phyloP scores from a whole-genome alignment of 2,797 vertebrate genomes.

The Crenichthys baileyi region DNA sequence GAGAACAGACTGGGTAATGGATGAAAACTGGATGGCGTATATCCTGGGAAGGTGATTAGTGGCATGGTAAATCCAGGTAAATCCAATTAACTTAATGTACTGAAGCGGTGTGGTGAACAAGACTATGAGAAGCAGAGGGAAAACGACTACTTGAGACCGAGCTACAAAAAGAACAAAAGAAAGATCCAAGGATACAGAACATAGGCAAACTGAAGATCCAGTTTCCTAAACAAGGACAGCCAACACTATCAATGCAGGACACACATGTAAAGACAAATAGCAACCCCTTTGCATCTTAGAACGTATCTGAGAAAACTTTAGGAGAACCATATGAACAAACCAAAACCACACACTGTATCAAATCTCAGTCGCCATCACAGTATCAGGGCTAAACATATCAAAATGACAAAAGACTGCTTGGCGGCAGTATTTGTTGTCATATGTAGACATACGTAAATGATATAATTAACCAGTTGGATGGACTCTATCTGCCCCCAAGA shows the following conservation, averaged over 20 bases:
- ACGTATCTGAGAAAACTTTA: too few relatives aligned
- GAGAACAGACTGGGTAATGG: not conserved
- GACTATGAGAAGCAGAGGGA: not conserved
- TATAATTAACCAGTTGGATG: too few relatives aligned
- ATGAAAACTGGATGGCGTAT: not conserved
- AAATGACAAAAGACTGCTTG: too few relatives aligned
- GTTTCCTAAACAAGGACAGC: not conserved
- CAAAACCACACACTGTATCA: too few relatives aligned
- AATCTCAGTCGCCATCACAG: too few relatives aligned
- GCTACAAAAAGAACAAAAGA: not conserved
- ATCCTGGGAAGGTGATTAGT: not conserved
- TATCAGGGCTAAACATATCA: too few relatives aligned
- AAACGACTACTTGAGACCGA: not conserved
- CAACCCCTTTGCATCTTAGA: not conserved
- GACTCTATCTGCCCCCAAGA: too few relatives aligned
- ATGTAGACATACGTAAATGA: too few relatives aligned
- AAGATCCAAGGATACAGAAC: not conserved
- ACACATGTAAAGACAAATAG: not conserved
- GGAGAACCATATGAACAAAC: too few relatives aligned
- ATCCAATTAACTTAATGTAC: constrained; percentile 1
- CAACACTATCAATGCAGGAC: not conserved
- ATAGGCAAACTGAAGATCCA: not conserved
- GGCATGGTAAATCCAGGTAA: not conserved
- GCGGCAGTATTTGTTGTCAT: too few relatives aligned
- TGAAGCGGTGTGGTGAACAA: not conserved